phyloP scores from a whole-genome alignment of 2,888 invertebrate species.

The Marronus borbonicus region DNA sequence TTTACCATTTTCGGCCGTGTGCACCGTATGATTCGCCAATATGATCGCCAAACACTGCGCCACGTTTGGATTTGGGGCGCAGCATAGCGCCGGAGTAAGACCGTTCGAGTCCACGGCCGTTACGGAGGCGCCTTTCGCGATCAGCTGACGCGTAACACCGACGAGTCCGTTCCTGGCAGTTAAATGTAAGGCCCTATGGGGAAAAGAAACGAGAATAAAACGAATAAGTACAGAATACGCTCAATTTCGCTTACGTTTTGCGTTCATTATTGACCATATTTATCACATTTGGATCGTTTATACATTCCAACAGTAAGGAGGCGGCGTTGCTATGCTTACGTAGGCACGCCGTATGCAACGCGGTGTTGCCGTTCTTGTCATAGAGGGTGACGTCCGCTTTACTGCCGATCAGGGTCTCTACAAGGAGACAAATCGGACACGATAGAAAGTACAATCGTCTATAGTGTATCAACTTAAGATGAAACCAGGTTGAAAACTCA shows the following conservation, averaged over 20 bases:
- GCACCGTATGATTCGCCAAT: slow-evolving; percentile 59
- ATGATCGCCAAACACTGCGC: slow-evolving; percentile 77
- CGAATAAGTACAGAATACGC: not conserved
- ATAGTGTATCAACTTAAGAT: too few relatives aligned
- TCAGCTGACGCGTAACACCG: slow-evolving; percentile 74
- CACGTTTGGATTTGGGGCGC: slow-evolving; percentile 75
- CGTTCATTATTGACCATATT: slow-evolving; percentile 74
- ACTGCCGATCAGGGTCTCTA: slow-evolving; percentile 73
- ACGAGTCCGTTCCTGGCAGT: slow-evolving; percentile 76
- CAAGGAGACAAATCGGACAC: not conserved
- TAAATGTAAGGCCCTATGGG: slow-evolving; percentile 74
- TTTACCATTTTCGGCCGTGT: slow-evolving; percentile 39
- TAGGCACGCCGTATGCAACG: slow-evolving; percentile 76
- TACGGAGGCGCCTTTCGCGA: slow-evolving; percentile 75
- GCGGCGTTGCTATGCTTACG: slow-evolving; percentile 74
- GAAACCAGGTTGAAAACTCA: too few relatives aligned
- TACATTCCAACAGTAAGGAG: slow-evolving; percentile 73
- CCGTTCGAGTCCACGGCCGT: slow-evolving; percentile 74
- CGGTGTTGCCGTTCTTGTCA: slow-evolving; percentile 75
- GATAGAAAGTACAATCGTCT: too few relatives aligned
- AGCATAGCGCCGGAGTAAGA: slow-evolving; percentile 77
- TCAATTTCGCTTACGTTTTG: slow-evolving; percentile 71
- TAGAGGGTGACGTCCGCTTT: slow-evolving; percentile 72
- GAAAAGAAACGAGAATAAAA: slow-evolving; percentile 49
- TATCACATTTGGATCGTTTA: slow-evolving; percentile 68